Percentiles rank a stretch among this genome's conserved stretches.
Conservation (phyloP, 2,888 invertebrate genomes). For the Lepidonotus clava region DNA sequence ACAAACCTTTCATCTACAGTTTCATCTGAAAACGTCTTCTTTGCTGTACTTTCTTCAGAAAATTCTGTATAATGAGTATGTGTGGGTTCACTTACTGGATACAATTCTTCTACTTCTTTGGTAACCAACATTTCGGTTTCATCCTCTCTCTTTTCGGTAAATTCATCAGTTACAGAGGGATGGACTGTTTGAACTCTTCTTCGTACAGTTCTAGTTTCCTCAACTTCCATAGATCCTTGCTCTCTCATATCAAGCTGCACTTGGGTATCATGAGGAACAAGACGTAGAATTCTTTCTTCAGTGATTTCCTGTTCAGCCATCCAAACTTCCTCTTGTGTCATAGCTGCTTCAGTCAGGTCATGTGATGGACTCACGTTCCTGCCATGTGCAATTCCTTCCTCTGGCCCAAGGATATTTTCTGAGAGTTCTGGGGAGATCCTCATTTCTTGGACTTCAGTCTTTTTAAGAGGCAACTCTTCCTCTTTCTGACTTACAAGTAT, state of each 20-base stretch:
- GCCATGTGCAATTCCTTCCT: neutral
- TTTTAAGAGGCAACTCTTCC: neutral
- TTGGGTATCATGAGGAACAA: conserved; percentile 36
- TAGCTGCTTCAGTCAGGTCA: conserved; percentile 18
- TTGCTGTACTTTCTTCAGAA: too few relatives aligned
- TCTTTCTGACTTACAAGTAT: neutral
- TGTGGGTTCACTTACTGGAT: too few relatives aligned
- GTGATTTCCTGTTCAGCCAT: conserved; percentile 48
- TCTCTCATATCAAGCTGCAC: conserved; percentile 22
- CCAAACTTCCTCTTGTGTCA: conserved; percentile 17
- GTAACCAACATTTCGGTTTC: too few relatives aligned
- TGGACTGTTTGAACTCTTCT: neutral
- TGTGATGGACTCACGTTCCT: conserved; percentile 25
- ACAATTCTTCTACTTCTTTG: too few relatives aligned
- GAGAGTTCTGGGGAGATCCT: neutral
- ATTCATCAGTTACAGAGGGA: too few relatives aligned
- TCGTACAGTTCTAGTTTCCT: neutral
- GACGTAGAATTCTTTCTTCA: conserved; percentile 35
- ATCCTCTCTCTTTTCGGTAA: too few relatives aligned
- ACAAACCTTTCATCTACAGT: conserved; percentile 23
- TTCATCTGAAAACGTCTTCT: neutral
- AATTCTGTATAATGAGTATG: too few relatives aligned
- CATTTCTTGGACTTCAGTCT: neutral
- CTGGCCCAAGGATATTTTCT: neutral
- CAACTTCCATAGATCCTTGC: conserved; percentile 11